Base-by-base conservation (phyloP, 2,113 vertebrate genomes). In the Hippocampus mohnikei region DNA sequence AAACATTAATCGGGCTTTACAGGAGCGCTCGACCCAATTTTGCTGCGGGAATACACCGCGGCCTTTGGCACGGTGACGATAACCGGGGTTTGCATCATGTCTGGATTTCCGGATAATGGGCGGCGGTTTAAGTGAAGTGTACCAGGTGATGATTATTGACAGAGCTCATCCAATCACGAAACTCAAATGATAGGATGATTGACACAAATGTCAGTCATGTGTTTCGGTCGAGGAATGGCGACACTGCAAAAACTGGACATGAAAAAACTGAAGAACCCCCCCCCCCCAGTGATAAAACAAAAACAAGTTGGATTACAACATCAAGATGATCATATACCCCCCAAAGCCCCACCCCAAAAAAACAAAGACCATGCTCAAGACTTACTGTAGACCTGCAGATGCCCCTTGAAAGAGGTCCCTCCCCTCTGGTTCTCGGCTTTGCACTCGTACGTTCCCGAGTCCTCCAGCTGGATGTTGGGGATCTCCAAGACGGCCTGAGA, bases 361-460 rank as follows among this genome's bases (percentile, higher is more conserved):
- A 50, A 50, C 18, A 50, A 50, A 18, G 5, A 16, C 46, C 46
- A 50, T 3, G 16, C 46, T 50, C 16, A 18, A 50, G 46, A 50
- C 95, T 96, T 93, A 98, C 97, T 96, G 91, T 98, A 98, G 73
- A 98, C 93, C 90, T 97, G 95, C 0, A 99, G 92, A 56, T 97
- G 95, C 83, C 96, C 97, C 83, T 95, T 94, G 87, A 97, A 98
- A 61, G 95, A 91, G 3, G 95, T 98, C 73, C 93, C 95, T 77
- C 97, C 96, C 50, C 95, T 90, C 2, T 94, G 91, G 78, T 99
- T 99, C 80, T 97, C 97, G 6, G 96, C 97, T 86, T 95, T 96
- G 83, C 97, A 99, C 84, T 99, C 97, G 0, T 98, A 99, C 3
- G 87, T 88, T 65, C 97, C 97, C 0, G 95, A 93, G 2, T 99